phyloP scores from a whole-genome alignment of 2,113 vertebrate genomes.

The Leucopsar rothschildi region DNA sequence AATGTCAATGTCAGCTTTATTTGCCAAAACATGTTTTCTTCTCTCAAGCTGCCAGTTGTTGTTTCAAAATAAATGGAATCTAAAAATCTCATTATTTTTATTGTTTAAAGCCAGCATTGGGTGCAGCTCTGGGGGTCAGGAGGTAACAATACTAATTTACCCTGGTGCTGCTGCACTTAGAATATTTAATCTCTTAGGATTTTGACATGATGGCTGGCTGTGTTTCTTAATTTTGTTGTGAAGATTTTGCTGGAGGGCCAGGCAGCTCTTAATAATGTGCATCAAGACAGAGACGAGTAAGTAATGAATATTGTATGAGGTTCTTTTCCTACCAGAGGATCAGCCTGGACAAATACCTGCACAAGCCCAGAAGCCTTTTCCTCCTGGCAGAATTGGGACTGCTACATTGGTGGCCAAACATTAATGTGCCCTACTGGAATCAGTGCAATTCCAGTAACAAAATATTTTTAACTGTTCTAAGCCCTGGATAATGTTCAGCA shows the following conservation, averaged over 20 bases:
- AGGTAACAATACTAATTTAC: constrained; percentile 62
- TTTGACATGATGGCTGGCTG: constrained; percentile 53
- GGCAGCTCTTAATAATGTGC: constrained; percentile 28
- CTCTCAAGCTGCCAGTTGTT: constrained; percentile 57
- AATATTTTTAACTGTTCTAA: background rate
- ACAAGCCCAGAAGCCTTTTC: background rate
- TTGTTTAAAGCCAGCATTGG: constrained; percentile 58
- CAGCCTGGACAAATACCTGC: background rate
- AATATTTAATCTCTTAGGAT: constrained; percentile 64
- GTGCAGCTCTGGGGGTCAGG: constrained; percentile 39
- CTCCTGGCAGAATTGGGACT: background rate
- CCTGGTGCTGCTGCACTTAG: constrained; percentile 29
- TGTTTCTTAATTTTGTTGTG: constrained; percentile 49
- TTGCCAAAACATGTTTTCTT: constrained; percentile 59
- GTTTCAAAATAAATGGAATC: constrained; percentile 61
- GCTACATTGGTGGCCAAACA: background rate
- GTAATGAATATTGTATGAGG: constrained; percentile 20
- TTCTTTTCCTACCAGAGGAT: background rate
- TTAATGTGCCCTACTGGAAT: background rate
- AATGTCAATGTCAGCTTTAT: constrained; percentile 66
- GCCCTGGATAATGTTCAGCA: background rate
- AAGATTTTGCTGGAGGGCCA: constrained; percentile 30
- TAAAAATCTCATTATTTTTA: constrained; percentile 70
- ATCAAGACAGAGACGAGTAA: constrained; percentile 4
- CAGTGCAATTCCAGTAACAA: background rate